Conservation (phyloP, 2,797 vertebrate species). For the Eptatretus atami region DNA sequence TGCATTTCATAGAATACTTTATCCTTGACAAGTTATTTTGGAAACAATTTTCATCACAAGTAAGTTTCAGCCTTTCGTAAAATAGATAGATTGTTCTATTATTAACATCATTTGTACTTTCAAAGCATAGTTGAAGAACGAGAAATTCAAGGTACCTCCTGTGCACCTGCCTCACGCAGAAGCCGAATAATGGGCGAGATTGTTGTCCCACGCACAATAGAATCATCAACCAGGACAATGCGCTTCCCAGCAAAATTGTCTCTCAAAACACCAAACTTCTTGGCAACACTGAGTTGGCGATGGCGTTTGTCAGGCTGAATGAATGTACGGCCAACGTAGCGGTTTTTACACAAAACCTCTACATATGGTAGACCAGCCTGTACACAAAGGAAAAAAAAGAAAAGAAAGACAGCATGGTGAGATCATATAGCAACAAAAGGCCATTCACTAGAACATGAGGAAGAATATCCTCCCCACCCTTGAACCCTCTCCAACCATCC, state of each 20-base stretch:
- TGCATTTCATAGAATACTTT: too few relatives aligned
- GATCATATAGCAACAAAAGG: not conserved
- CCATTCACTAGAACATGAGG: not conserved
- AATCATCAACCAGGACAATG: slow-evolving; percentile 71
- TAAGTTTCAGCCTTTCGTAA: too few relatives aligned
- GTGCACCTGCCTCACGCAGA: slow-evolving; percentile 73
- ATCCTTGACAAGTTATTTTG: too few relatives aligned
- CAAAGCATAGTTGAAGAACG: too few relatives aligned
- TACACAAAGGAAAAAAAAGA: slow-evolving; percentile 1
- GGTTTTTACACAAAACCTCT: slow-evolving; percentile 87
- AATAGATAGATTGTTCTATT: too few relatives aligned
- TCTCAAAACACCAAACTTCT: slow-evolving; percentile 78
- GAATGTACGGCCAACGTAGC: slow-evolving; percentile 77
- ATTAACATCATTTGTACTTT: too few relatives aligned
- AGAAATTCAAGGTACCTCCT: slow-evolving; percentile 24
- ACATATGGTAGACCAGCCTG: slow-evolving; percentile 63
- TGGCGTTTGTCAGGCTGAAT: slow-evolving; percentile 84
- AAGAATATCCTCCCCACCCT: too few relatives aligned
- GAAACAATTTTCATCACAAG: too few relatives aligned
- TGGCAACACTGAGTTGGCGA: slow-evolving; percentile 76
- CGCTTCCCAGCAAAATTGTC: slow-evolving; percentile 87
- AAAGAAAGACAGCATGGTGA: not conserved
- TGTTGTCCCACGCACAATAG: slow-evolving; percentile 87
- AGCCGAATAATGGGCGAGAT: slow-evolving; percentile 91
- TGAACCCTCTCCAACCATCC: too few relatives aligned